A percentile compares a stretch with the other conserved stretches of the same genome.
These are phyloP conservation scores for Orussus abietinus DNA, from an alignment of 1,140 invertebrate species.

Conservation along the genomic window DNA sequence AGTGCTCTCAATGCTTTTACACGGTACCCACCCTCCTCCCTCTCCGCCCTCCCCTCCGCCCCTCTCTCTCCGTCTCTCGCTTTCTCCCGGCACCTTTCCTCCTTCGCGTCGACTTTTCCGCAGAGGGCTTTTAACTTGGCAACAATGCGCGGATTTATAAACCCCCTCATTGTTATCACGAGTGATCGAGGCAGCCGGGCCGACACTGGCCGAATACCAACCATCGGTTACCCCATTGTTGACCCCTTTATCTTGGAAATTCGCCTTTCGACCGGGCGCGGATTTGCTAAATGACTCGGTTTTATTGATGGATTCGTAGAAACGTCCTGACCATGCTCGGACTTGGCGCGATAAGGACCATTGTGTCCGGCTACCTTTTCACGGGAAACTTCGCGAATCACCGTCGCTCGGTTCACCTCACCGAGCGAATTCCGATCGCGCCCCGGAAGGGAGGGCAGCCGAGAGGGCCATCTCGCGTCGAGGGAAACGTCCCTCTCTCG, in stretches of 20 bases:
- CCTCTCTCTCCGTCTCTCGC: conserved; percentile 20
- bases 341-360: conserved; percentile 36
- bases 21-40: conserved; percentile 27
- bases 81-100: conserved; percentile 2
- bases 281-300: conserved; percentile 38
- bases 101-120: conserved; percentile 6
- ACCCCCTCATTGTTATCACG: conserved; percentile 43
- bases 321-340: conserved; percentile 18
- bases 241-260: conserved; percentile 44
- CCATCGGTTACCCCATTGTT: conserved; percentile 39
- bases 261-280: conserved; percentile 20
- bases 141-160: conserved; percentile 47
- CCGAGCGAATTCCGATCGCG: too few species aligned
- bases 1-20: conserved; percentile 49
- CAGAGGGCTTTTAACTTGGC: conserved; percentile 43
- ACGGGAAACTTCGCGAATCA: too few species aligned
- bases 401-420: too few species aligned
- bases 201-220: conserved; percentile 45
- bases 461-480: too few species aligned
- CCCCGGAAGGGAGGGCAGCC: too few species aligned
- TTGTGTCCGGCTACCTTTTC: conserved; percentile 25
- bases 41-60: conserved; percentile 24
- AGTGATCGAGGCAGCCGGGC: conserved; percentile 39
- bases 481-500: too few species aligned
- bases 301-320: conserved; percentile 36